phyloP scores from a whole-genome alignment of 2,113 vertebrate genomes.

The Eonycteris spelaea region DNA sequence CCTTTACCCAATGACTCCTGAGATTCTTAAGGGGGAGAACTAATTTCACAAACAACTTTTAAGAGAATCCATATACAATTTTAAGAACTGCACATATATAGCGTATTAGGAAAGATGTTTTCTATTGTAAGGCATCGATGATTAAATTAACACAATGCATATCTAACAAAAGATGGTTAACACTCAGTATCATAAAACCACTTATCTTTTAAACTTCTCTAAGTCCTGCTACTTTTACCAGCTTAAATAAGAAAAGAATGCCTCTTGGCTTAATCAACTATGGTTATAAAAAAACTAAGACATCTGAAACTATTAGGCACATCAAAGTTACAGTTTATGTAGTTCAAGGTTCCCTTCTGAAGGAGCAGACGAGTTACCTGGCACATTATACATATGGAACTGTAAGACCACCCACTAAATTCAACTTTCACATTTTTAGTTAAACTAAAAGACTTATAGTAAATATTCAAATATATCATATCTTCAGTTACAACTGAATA shows the following conservation, averaged over 20 bases:
- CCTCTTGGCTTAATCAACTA: conserved; percentile 60
- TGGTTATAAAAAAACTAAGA: conserved; percentile 75
- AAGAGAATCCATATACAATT: conserved; percentile 67
- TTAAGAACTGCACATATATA: conserved; percentile 55
- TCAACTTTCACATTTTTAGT: conserved; percentile 82
- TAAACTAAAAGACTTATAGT: conserved; percentile 78
- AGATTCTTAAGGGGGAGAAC: conserved; percentile 76
- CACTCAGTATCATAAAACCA: conserved; percentile 47
- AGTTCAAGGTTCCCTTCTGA: conserved; percentile 71
- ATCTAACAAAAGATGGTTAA: conserved; percentile 62
- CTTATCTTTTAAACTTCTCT: conserved; percentile 47
- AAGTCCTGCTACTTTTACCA: conserved; percentile 68
- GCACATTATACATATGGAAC: conserved; percentile 65
- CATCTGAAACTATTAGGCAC: conserved; percentile 63
- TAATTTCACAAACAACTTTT: conserved; percentile 40
- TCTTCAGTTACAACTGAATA: conserved; percentile 78
- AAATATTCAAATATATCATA: conserved; percentile 79
- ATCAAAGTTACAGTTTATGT: conserved; percentile 51
- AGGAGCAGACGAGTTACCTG: conserved; percentile 71
- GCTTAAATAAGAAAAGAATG: conserved; percentile 45
- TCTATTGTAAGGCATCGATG: conserved; percentile 80
- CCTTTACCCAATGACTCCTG: conserved; percentile 76
- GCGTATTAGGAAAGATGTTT: conserved; percentile 67
- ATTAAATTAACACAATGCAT: conserved; percentile 66
- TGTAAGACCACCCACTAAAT: conserved; percentile 65